Percentiles rank a stretch among this genome's conserved stretches.
Evolutionary conservation across 2,113 vertebrate genomes (phyloP).

Genomic region (Todiramphus saurophagus): DNA sequence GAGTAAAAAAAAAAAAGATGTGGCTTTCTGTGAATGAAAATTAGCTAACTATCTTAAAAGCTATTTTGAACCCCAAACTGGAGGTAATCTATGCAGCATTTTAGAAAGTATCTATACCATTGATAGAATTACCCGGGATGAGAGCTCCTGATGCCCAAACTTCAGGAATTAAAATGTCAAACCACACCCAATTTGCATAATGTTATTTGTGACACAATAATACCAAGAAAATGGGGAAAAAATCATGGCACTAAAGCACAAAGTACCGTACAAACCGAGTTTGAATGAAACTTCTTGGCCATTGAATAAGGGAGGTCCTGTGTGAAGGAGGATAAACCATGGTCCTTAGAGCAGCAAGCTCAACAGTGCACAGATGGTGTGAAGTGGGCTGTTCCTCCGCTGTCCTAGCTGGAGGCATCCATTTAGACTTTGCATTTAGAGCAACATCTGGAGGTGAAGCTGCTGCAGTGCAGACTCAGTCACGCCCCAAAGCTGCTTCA

Average conservation of each 20-base stretch:
- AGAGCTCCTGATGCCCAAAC: not conserved
- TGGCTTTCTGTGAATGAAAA: not conserved
- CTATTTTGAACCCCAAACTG: not conserved
- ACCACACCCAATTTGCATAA: not conserved
- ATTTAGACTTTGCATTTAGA: not conserved
- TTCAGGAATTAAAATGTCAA: not conserved
- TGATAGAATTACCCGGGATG: not conserved
- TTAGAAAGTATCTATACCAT: not conserved
- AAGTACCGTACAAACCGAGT: not conserved
- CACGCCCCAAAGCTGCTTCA: not conserved
- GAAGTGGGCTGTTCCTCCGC: not conserved
- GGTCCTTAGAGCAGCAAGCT: not conserved
- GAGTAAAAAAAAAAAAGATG: not conserved
- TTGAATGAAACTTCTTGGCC: not conserved
- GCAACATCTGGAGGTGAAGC: not conserved
- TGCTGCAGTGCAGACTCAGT: rapidly evolving
- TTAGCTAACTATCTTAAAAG: not conserved
- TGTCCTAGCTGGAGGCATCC: not conserved
- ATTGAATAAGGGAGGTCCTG: not conserved
- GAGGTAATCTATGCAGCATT: not conserved
- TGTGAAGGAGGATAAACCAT: not conserved
- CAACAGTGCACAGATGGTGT: not conserved
- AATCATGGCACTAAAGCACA: not conserved
- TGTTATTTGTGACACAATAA: not conserved
- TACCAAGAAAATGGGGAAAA: not conserved